These are phyloP conservation scores for Opisthograptis luteolata DNA, from an alignment of 2,888 invertebrate species.

Conservation along the genomic window DNA sequence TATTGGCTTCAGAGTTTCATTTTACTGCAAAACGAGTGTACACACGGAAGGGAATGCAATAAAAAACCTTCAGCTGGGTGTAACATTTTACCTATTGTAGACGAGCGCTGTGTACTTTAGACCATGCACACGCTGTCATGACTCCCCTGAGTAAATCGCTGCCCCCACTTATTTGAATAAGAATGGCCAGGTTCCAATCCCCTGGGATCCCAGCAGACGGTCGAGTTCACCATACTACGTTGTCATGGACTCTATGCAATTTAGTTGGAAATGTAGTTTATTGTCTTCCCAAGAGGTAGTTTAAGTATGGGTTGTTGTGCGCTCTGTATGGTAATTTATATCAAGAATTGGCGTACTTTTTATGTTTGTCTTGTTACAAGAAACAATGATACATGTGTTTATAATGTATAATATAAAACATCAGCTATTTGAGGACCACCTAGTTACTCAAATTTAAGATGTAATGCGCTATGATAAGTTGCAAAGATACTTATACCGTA, in stretches of 20 bases:
- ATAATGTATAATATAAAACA: no score
- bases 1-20: constrained; percentile 14
- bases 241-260: constrained; percentile 54
- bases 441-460: no score
- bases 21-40: constrained; percentile 10
- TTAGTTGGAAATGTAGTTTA: constrained; percentile 49
- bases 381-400: no score
- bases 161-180: constrained; percentile 79
- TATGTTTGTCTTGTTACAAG: no score
- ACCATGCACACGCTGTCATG: constrained; percentile 48
- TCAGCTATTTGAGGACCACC: no score
- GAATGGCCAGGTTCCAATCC: constrained; percentile 65
- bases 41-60: constrained; percentile 18
- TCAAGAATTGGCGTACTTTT: background rate
- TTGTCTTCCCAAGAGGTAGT: constrained; percentile 39
- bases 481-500: no score
- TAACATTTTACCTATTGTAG: constrained; percentile 22
- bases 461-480: no score
- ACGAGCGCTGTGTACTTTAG: constrained; percentile 34
- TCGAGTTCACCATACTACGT: constrained; percentile 51
- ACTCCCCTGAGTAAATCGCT: constrained; percentile 65
- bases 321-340: constrained; percentile 9
- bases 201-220: constrained; percentile 50
- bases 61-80: constrained; percentile 6
- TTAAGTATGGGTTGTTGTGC: constrained; percentile 26